Percentiles rank a stretch among this genome's conserved stretches.
Conservation (phyloP, 2,797 vertebrate genomes). For the Clamator glandarius region DNA sequence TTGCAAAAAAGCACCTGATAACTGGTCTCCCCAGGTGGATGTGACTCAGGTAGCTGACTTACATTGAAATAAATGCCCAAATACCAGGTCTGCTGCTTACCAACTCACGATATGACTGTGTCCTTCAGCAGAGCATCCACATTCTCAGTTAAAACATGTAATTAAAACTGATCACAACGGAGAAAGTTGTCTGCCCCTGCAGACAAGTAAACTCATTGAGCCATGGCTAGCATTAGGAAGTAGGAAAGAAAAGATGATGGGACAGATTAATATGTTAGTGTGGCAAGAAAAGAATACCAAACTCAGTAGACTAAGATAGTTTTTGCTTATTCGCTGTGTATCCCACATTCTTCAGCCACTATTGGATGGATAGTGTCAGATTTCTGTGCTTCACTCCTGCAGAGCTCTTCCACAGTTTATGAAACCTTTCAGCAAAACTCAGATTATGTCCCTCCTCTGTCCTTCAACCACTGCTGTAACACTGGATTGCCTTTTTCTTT, state of each 20-base stretch:
- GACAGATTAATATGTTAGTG: not conserved
- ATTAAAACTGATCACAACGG: constrained; percentile 16
- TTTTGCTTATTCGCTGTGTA: not conserved
- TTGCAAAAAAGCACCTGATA: not conserved
- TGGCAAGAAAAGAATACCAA: not conserved
- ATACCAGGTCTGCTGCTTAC: not conserved
- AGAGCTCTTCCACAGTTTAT: not conserved
- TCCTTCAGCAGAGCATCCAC: constrained; percentile 6
- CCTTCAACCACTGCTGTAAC: not conserved
- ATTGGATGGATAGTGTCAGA: not conserved
- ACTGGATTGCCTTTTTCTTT: not conserved
- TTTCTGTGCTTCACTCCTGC: not conserved
- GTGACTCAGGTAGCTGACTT: not conserved
- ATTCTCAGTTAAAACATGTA: not conserved
- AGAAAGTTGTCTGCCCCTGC: not conserved
- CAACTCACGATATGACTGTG: not conserved
- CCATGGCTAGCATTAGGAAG: not conserved
- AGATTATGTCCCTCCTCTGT: not conserved
- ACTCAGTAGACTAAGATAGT: too few species aligned
- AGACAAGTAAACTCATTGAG: not conserved
- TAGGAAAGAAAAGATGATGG: not conserved
- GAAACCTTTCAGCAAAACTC: not conserved
- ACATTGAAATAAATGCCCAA: not conserved
- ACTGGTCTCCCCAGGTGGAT: not conserved
- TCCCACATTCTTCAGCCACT: not conserved